Evolutionary conservation across 1,140 invertebrate species (phyloP), one percentile per base, ranked within the genome.

Genomic region (Stegodyphus mimosarum): DNA sequence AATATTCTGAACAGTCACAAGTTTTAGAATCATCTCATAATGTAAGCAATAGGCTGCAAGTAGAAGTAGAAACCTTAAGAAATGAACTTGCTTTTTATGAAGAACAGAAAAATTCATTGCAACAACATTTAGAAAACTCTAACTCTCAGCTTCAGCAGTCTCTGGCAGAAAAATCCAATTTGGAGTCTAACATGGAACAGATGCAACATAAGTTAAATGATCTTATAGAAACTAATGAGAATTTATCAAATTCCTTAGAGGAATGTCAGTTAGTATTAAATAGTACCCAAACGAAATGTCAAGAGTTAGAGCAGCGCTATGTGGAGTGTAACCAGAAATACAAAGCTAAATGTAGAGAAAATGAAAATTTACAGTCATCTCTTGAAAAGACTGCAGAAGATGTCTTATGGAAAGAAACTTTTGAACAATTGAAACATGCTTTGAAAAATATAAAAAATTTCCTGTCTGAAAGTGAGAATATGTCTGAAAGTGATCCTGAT

Each of bases 1-100:
- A 79, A 11, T 48, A 33, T 33, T 33, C 17, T 18, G 64, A 18
- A 70, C 64, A 79, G 33, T 53, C 77, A 17, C 77, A 70, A 13
- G 18, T 79, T 55, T 7, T 79, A 48, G 77, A 79, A 79, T 52
- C 48, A 18, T 69, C 77, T 6, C 17, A 79, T 33, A 79, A 79
- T 79, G 66, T 79, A 1, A 79, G 77, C n/a, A 79, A 79, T 70
- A 33, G 77, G 13, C 49, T 79, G 7, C 77, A 79, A 55, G 52
- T 70, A 15, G 77, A 79, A 49, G 67, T 79, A 53, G 77, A 79
- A 33, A 55, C 13, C 6, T 79, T 79, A 50, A 69, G 10, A 6
- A 52, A 33, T 13, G 17, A 79, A 48, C 33, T 79, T 15, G 33
- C 18, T 4, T 72, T 17, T 13, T 51, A 2, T 71, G 79, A 81